Conservation (phyloP, 1,140 invertebrate genomes). For the Aphelenchoides avenae region DNA sequence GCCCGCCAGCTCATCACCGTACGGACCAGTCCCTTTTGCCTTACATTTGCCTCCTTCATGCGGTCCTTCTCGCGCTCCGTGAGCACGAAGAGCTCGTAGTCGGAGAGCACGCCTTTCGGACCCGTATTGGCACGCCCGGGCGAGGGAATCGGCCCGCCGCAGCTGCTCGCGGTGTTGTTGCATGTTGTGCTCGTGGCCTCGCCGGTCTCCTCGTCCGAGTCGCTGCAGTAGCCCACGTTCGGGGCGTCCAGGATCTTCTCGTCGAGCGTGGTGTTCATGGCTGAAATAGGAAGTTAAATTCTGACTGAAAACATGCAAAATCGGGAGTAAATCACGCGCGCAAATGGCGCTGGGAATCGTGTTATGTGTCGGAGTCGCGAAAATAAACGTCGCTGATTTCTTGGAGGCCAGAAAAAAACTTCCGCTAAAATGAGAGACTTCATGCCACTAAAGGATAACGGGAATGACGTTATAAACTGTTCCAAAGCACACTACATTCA, state of each 20-base stretch:
- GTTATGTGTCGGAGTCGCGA: too few relatives aligned
- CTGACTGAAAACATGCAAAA: too few relatives aligned
- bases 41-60: not conserved
- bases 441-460: too few relatives aligned
- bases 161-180: not conserved
- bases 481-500: too few relatives aligned
- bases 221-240: slow-evolving; percentile 41
- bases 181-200: not conserved
- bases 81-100: slow-evolving; percentile 21
- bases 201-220: slow-evolving; percentile 38
- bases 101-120: slow-evolving; percentile 43
- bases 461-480: too few relatives aligned
- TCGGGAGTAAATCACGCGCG: too few relatives aligned
- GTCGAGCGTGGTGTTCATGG: slow-evolving; percentile 44
- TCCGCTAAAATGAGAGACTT: too few relatives aligned
- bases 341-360: too few relatives aligned
- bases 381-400: too few relatives aligned
- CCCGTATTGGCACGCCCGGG: slow-evolving; percentile 22
- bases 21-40: too few relatives aligned
- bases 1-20: not conserved
- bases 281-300: too few relatives aligned
- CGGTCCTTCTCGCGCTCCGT: not conserved
- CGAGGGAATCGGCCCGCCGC: not conserved
- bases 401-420: too few relatives aligned
- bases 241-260: slow-evolving; percentile 47